Evolutionary conservation across 1,140 invertebrate genomes (phyloP).

Genomic region (Oryctes rhinoceros): DNA sequence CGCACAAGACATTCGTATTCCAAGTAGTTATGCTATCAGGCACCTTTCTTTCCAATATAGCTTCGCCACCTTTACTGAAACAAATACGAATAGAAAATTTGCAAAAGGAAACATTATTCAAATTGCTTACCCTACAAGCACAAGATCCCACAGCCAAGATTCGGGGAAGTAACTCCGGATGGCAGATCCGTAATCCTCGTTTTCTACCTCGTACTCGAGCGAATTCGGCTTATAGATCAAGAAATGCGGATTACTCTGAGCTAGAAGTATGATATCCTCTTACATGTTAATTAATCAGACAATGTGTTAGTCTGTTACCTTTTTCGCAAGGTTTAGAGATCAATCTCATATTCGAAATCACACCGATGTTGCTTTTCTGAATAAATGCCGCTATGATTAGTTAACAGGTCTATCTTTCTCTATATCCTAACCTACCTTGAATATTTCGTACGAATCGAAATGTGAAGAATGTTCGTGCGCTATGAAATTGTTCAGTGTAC

Average conservation of each 20-base stretch:
- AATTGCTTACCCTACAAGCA: constrained; percentile 63
- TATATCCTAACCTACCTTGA: constrained; percentile 11
- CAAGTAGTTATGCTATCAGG: constrained; percentile 81
- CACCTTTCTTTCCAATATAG: constrained; percentile 58
- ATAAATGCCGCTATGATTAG: background rate
- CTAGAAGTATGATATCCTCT: background rate
- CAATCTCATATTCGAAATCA: background rate
- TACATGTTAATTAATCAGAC: background rate
- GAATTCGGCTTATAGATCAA: background rate
- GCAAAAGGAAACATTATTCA: background rate
- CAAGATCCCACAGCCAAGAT: constrained; percentile 75
- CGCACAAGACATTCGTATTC: constrained; percentile 75
- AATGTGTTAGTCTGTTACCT: background rate
- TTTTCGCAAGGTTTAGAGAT: constrained; percentile 18
- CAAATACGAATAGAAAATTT: constrained; percentile 8
- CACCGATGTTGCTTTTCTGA: background rate
- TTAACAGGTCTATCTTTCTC: background rate
- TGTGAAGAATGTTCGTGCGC: background rate
- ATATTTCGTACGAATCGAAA: constrained; percentile 10
- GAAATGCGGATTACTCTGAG: constrained; percentile 1
- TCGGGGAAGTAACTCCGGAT: constrained; percentile 72
- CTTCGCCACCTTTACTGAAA: background rate
- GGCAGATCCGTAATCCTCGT: constrained; percentile 43
- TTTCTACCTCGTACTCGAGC: constrained; percentile 6
- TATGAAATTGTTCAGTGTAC: constrained; percentile 7